Evolutionary conservation across 2,888 invertebrate species (phyloP).

Genomic region (Morpho helenor): DNA sequence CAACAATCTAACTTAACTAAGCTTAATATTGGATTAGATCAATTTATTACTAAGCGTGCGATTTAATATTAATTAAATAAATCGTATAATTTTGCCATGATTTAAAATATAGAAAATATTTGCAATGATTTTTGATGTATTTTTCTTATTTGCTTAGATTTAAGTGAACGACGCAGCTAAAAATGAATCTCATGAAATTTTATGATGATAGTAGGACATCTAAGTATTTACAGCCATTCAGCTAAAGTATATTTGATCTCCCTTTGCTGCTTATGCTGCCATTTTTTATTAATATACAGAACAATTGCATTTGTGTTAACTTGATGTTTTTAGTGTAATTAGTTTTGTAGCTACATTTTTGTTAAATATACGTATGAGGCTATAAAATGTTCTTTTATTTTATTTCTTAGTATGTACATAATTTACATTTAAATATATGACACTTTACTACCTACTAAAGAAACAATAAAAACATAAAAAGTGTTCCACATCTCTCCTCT

Average conservation of each 20-base stretch:
- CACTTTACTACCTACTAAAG: no score
- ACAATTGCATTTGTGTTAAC: slow-evolving; percentile 16
- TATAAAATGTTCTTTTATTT: slow-evolving; percentile 24
- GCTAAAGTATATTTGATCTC: neutral
- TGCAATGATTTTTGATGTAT: slow-evolving; percentile 3
- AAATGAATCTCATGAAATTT: neutral
- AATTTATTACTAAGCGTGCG: no score
- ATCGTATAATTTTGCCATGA: slow-evolving; percentile 12
- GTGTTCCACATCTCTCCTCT: no score
- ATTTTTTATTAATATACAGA: neutral
- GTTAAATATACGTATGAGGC: slow-evolving; percentile 56
- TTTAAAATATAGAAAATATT: neutral
- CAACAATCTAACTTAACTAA: no score
- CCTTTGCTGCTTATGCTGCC: neutral
- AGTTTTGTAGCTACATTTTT: slow-evolving; percentile 44
- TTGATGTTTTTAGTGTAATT: slow-evolving; percentile 15
- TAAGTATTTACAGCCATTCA: no score
- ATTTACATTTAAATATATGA: no score
- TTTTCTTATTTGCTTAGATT: slow-evolving; percentile 1
- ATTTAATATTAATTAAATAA: neutral
- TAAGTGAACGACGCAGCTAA: slow-evolving; percentile 1
- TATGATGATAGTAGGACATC: no score
- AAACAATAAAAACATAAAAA: no score
- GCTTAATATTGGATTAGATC: no score
- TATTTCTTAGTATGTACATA: neutral